Percentiles rank a stretch among this genome's conserved stretches.
Conservation (phyloP, 2,113 vertebrate genomes). For the Piprites chloris region DNA sequence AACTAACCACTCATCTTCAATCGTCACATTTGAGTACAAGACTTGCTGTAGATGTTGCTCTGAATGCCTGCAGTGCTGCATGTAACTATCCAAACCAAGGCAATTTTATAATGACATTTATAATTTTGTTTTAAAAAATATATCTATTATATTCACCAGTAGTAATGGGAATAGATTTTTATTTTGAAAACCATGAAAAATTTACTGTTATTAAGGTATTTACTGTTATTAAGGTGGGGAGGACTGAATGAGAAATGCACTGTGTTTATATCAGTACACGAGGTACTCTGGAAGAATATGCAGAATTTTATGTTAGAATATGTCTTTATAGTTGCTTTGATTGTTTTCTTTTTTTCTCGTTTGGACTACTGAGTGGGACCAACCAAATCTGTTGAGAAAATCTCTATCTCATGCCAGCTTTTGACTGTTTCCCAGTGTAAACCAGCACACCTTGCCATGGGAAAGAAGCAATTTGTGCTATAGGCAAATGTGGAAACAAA, state of each 20-base stretch:
- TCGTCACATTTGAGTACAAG: not conserved
- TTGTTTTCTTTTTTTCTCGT: too few relatives aligned
- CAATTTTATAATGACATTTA: not conserved
- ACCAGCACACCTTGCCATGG: not conserved
- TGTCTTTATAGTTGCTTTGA: not conserved
- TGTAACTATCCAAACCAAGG: not conserved
- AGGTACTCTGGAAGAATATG: not conserved
- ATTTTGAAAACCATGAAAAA: not conserved
- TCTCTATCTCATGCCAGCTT: accelerated
- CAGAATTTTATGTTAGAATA: not conserved
- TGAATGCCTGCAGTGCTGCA: not conserved
- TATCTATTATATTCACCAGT: not conserved
- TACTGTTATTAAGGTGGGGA: not conserved
- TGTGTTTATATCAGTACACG: not conserved
- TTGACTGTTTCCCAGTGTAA: not conserved
- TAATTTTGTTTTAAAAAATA: not conserved
- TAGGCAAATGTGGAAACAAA: not conserved
- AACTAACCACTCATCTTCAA: not conserved
- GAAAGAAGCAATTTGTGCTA: not conserved
- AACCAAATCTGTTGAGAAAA: not conserved
- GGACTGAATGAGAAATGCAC: not conserved
- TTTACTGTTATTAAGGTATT: not conserved
- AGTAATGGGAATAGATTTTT: not conserved
- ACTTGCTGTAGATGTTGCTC: not conserved
- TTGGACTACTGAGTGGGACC: not conserved